Percentiles rank a stretch among this genome's conserved stretches.
These are phyloP conservation scores for Rhabdornis inornatus DNA, from an alignment of 2,113 vertebrate species.

Conservation along the genomic window DNA sequence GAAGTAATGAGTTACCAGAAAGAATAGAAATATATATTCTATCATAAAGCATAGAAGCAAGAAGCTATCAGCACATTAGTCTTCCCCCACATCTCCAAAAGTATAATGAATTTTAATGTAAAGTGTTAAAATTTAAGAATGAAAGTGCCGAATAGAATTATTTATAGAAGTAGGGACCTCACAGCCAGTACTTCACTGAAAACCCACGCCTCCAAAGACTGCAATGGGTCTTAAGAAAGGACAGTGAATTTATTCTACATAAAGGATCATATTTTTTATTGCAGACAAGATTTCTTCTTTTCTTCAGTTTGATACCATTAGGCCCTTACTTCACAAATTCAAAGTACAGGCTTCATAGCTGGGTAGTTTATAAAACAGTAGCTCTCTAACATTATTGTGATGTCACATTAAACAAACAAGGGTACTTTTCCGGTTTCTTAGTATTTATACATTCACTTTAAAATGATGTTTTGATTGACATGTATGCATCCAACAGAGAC, in stretches of 20 bases:
- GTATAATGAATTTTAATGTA: not conserved
- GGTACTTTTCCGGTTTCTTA: not conserved
- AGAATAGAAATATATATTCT: not conserved
- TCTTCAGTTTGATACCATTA: not conserved
- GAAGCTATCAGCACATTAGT: not conserved
- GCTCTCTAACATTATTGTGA: not conserved
- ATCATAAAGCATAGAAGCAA: not conserved
- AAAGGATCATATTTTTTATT: not conserved
- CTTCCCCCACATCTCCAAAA: not conserved
- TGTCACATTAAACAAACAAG: not conserved
- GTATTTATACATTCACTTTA: not conserved
- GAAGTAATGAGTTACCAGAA: not conserved
- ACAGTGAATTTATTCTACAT: not conserved
- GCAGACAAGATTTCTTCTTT: not conserved
- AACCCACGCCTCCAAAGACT: not conserved
- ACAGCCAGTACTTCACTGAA: not conserved
- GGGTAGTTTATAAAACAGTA: not conserved
- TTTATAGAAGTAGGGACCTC: not conserved
- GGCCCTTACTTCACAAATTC: not conserved
- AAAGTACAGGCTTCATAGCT: not conserved
- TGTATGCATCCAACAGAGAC: fast-evolving
- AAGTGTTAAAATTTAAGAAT: not conserved
- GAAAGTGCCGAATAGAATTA: not conserved
- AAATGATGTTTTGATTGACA: not conserved
- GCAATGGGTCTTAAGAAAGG: not conserved